Base-by-base conservation (phyloP, 1,140 invertebrate genomes). In the Bombus consobrinus region DNA sequence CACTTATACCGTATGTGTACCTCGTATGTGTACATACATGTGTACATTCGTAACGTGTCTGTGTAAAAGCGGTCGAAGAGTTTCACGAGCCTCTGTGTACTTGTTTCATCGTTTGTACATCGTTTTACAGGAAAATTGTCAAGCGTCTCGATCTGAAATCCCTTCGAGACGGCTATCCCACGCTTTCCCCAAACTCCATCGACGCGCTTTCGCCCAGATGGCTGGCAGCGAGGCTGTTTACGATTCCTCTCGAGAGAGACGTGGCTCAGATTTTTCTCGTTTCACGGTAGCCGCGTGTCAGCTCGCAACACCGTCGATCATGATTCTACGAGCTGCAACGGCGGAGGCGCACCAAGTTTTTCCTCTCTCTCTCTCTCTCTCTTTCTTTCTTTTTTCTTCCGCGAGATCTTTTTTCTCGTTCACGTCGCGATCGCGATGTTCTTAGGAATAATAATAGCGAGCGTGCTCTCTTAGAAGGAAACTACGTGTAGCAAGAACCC, bases 391-490 rank as follows among this genome's bases (percentile, higher is more conserved):
- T 13, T 59, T 62, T 5, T 5, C 25, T 62, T n/a, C 12, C 59
- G 25, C 39, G 59, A 25, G 34, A 41, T 15, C 53, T 64, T 71
- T 57, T 47, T 68, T 22, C 74, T 32, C 43, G 59, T 57, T 41
- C 64, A 8, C 74, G 83, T 62, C 43, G 57, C 34, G 69, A 64
- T 81, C 83, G 78, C 71, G 78, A 73, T 81, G 43, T 81, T 85
- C 71, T 68, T 81, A 37, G 57, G 83, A 85, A 85, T 85, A 85
- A 85, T 85, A 68, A 85, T 81, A 81, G 57, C 57, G 41, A 3
- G 59, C 34, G n/a, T 13, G 59, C 53, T 59, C 37, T 53, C 59
- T 62, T 34, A 37, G 43, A 81, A 47, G 37, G 43, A 64, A 37
- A 41, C 32, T n/a, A n/a, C n/a, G 64, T 25, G 43, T 6, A 32